These are phyloP conservation scores for Dinoponera quadriceps DNA, from an alignment of 1,140 invertebrate genomes.

Conservation along the genomic window DNA sequence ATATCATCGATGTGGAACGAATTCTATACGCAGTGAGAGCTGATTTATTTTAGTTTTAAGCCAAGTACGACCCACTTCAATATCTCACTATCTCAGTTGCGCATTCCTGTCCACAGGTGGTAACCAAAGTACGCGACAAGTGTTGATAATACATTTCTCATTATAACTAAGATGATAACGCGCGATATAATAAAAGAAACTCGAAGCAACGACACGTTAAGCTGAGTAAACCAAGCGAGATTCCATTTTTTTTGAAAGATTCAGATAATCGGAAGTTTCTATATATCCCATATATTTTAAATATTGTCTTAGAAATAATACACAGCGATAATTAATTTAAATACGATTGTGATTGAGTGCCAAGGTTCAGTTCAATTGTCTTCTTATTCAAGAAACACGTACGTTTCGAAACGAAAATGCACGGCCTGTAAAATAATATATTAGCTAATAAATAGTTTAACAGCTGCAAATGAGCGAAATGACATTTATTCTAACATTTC, in stretches of 20 bases:
- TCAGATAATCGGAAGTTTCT: neutral
- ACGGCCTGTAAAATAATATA: neutral
- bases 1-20: neutral
- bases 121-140: conserved; percentile 40
- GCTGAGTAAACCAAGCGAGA: neutral
- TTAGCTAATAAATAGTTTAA: neutral
- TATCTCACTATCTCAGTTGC: conserved; percentile 37
- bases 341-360: neutral
- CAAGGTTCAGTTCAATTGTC: conserved; percentile 12
- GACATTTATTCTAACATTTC: neutral
- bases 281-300: too few species aligned
- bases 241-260: conserved; percentile 2
- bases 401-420: neutral
- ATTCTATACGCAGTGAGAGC: neutral
- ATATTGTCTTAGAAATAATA: neutral
- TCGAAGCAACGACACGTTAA: conserved; percentile 20
- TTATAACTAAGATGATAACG: conserved; percentile 2
- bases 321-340: neutral
- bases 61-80: neutral
- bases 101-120: conserved; percentile 54
- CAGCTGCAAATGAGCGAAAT: neutral
- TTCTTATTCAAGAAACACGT: neutral
- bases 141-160: neutral
- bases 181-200: conserved; percentile 4
- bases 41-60: conserved; percentile 18